Base-by-base conservation (phyloP, 2,888 invertebrate species). In the Temnothorax ravouxi region DNA sequence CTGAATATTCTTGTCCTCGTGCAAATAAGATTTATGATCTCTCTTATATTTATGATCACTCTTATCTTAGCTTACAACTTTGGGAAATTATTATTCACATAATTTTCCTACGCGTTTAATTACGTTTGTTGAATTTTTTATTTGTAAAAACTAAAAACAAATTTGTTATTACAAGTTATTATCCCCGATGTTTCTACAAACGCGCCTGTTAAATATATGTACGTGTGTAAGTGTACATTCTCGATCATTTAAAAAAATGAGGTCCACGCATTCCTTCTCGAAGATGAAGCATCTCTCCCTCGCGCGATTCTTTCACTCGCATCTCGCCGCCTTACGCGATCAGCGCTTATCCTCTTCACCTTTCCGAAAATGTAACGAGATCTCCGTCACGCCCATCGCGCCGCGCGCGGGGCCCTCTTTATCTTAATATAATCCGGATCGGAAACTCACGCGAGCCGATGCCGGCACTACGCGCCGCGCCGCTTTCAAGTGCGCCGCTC, bases 381-480 rank as follows among this genome's bases (percentile, higher is more conserved):
- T 91, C 90, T 86, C 79, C 86, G 88, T 86, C 86, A 90, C 91
- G 91, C 89, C 89, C 88, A 89, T 83, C 88, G 85, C 81, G 85
- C 81, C 44, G 25, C 71, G 59, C 79, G 18, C 61, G 50, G 85
- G 84, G n/a, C n/a, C 84, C 84, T 91, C 87, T 92, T 93, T 93
- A 93, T 93, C 93, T 94, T 94, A 94, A 94, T 94, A 93, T 94
- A 93, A 93, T 93, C 93, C 92, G 93, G 93, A 93, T 93, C 93
- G 91, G 90, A 92, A 93, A 93, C 93, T 92, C 93, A 86, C 84
- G 86, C 88, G 87, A 88, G 87, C 81, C 84, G 77, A 89, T 84
- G 84, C 82, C 84, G 44, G 52, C 64, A 52, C n/a, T 74, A 71
- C 59, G 77, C 79, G 76, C 76, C 50, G 54, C 69, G 83, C 77